Conservation (phyloP, 2,797 vertebrate genomes). For the Hybognathus amarus region DNA sequence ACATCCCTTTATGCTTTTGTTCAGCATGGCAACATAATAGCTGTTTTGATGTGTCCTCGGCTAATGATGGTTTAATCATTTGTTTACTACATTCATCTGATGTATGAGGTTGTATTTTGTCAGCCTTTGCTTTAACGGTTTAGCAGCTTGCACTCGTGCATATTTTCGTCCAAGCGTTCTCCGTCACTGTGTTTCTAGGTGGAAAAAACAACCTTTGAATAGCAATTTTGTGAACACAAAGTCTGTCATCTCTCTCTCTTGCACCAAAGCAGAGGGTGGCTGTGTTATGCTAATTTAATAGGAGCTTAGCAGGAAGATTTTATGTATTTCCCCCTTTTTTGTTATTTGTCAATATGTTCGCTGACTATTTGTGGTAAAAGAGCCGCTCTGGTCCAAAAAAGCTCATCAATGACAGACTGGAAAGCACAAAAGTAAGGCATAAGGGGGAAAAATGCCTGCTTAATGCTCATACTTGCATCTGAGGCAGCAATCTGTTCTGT, state of each 20-base stretch:
- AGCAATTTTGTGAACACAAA: conserved; percentile 55
- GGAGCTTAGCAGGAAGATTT: conserved; percentile 36
- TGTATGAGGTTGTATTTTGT: conserved; percentile 22
- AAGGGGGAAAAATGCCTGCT: conserved; percentile 52
- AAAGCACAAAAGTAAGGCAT: conserved; percentile 54
- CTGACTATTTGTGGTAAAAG: conserved; percentile 58
- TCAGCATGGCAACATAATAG: conserved; percentile 29
- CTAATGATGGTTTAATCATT: conserved; percentile 41
- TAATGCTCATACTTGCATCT: conserved; percentile 52
- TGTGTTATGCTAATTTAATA: conserved; percentile 58
- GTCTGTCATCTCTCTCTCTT: conserved; percentile 47
- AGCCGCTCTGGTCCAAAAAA: conserved; percentile 57
- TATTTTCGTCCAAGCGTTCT: conserved; percentile 26
- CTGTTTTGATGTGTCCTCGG: conserved; percentile 32
- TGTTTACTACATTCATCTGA: conserved; percentile 30
- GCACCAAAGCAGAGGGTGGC: conserved; percentile 40
- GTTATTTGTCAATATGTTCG: conserved; percentile 60
- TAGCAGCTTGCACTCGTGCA: not conserved
- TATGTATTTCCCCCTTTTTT: conserved; percentile 33
- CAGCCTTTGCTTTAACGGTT: not conserved
- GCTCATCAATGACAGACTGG: conserved; percentile 54
- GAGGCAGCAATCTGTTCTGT: conserved; percentile 52
- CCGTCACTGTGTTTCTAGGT: conserved; percentile 36
- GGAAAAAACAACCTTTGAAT: conserved; percentile 54
- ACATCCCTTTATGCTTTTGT: conserved; percentile 34